Base-by-base conservation (phyloP, 2,888 invertebrate genomes). In the Sarcophaga carnaria region DNA sequence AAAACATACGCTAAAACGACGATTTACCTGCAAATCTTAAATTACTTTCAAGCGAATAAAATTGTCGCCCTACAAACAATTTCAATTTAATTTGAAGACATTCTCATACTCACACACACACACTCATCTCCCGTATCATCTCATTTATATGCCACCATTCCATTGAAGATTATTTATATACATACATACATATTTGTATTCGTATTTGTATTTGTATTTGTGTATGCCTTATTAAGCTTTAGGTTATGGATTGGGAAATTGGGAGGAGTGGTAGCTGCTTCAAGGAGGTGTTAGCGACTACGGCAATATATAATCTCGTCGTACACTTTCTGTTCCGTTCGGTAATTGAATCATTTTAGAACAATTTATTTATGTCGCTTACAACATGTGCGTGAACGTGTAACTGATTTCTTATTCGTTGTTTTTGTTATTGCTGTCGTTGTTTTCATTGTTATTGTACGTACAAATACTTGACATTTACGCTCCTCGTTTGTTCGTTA, bases 341-440 rank as follows among this genome's bases (percentile, higher is more conserved):
- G 76, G 86, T 87, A 89, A 88, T 89, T 89, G 89, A 88, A 89
- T 86, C 85, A 88, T 89, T 89, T 88, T 78, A 85, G 81, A 85
- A 85, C 86, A 85, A 89, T 89, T 89, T 89, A 87, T 89, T 86
- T 86, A 69, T 81, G 87, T 87, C 87, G 84, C 87, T 87, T 76
- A 81, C 86, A 87, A 83, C 79, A 82, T 84, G 87, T 87, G 87
- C 87, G 84, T 84, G 71, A 81, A 87, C 81, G 84, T 87, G 84
- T 87, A 81, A 83, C 70, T 76, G 80, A 66, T 78, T 62, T 83
- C 72, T 62, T 83, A 71, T 83, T 83, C 79, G 79, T 78, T 45
- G 17, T 67, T 27, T 83, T 83, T 83, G 79, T 78, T 45, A n/a
- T 67, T 27, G 25, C 49, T 54, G n/a, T 20, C 54, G 49, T 27